These are phyloP conservation scores for Coronaproctus castanopsis DNA, from an alignment of 2,888 invertebrate genomes.

Conservation along the genomic window DNA sequence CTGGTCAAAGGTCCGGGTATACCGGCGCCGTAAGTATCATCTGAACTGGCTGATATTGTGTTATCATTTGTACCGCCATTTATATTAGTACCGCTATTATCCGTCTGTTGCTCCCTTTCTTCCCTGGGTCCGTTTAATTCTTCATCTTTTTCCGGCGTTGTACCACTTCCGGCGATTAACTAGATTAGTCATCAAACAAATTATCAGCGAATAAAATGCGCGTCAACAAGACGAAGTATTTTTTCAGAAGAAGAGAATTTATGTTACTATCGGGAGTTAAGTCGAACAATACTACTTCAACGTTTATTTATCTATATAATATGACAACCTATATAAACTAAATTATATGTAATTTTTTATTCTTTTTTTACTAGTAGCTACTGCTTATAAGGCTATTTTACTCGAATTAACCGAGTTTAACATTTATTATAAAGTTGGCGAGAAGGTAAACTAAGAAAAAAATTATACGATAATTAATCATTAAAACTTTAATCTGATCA, in stretches of 20 bases:
- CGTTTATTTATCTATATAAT: no score
- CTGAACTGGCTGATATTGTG: slow-evolving; percentile 29
- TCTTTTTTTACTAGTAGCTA: no score
- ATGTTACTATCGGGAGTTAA: no score
- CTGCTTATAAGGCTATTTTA: no score
- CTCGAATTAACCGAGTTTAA: no score
- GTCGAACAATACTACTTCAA: no score
- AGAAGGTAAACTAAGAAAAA: no score
- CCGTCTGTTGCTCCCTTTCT: slow-evolving; percentile 10
- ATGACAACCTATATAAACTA: no score
- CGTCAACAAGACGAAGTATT: neutral
- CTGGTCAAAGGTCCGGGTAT: slow-evolving; percentile 73
- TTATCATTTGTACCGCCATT: slow-evolving; percentile 26
- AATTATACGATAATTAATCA: no score
- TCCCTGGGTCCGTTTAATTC: slow-evolving; percentile 25
- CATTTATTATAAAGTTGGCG: no score
- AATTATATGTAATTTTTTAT: no score
- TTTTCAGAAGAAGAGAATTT: neutral
- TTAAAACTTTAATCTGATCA: no score
- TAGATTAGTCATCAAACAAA: slow-evolving; percentile 24
- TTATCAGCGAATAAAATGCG: neutral
- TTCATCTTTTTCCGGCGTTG: slow-evolving; percentile 40
- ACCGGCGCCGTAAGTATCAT: slow-evolving; percentile 50
- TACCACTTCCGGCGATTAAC: slow-evolving; percentile 55
- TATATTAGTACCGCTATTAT: slow-evolving; percentile 29